Evolutionary conservation across 2,797 vertebrate species (phyloP), one percentile per base, ranked within the genome.

Genomic region (Leuciscus waleckii): DNA sequence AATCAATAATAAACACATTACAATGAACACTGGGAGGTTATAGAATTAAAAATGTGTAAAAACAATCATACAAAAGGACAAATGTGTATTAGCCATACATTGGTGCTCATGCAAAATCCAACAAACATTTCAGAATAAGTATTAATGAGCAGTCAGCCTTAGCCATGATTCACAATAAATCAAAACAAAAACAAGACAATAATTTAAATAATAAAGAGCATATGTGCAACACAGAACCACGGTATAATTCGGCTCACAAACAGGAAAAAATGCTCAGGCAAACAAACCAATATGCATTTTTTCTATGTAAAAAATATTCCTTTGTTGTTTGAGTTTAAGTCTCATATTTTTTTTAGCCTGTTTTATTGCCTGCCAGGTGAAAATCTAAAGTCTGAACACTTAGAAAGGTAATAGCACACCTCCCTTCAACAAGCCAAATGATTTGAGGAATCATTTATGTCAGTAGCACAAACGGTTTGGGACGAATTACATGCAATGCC

Each of bases 21-120:
- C 43, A 54, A 54, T 54, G 37, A 78, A 83, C 11, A 29, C n/a
- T 32, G 19, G 26, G 61, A 83, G 74, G n/a, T 84, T 69, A 58
- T 46, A 41, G 49, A 77, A 37, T 69, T 56, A 84, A 77, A 54
- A 58, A 7, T 21, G 5, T 65, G 54, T 32, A 29, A 51, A 65
- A 51, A 41, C n/a, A 54, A 51, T 23, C 69, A 68, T 43, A 84
- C 49, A 46, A 84, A 32, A 80, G 41, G 17, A 56, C 80, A 49
- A 58, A 78, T 70, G 49, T 79, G 41, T 78, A 37, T 83, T 37
- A 46, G 46, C 56, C 76, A 79, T 54, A 68, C 63, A 43, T 43
- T 83, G 43, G 32, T 74, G 76, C 69, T 80, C 86, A 84, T 87
- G 81, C 86, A 87, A 65, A 79, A 70, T 54, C 29, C 75, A 79